Evolutionary conservation across 2,113 vertebrate genomes (phyloP), one percentile per base, ranked within the genome.

Genomic region (Tychaedon coryphoeus): DNA sequence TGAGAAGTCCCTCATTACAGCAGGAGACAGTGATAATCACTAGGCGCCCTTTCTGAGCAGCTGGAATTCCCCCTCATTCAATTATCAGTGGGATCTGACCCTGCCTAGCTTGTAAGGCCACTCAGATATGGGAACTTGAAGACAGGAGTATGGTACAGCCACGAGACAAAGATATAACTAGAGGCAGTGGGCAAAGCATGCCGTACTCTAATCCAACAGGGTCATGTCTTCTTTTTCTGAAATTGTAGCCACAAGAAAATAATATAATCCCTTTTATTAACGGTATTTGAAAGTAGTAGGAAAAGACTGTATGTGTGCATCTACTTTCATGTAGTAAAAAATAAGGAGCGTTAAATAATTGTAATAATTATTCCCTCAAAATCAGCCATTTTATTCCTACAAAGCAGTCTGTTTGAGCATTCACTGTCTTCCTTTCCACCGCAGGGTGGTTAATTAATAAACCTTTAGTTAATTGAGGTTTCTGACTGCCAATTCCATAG

Each of bases 381-480:
- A 88, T 80, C 69, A 65, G 51, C 24, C 85, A 82, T 76, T 65
- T 85, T 88, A 43, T 61, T 85, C 40, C 57, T 56, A 77, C 51
- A 17, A 94, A 96, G n/a, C 53, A 64, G 57, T 64, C 86, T 36
- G 11, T 53, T 40, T 74, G 64, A 86, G 23, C 51, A 51, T 48
- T 62, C 89, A 88, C 61, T 34, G 58, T 69, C 86, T 77, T 90
- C 65, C 38, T 96, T 95, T 92, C 78, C 75, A 87, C 91, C 2
- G 1, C 64, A 86, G 96, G 85, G 93, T 90, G 64, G 90, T 95
- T 97, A 97, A 97, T 97, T 97, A 98, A 97, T 96, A 97, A 97
- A 96, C 71, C 81, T 95, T 75, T 43, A 85, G 77, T 94, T 97
- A 98, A 97, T 92, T 97, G 96, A 96, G 91, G 97, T 93, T 95